phyloP scores from a whole-genome alignment of 2,888 invertebrate species.

The Phengaris arion region DNA sequence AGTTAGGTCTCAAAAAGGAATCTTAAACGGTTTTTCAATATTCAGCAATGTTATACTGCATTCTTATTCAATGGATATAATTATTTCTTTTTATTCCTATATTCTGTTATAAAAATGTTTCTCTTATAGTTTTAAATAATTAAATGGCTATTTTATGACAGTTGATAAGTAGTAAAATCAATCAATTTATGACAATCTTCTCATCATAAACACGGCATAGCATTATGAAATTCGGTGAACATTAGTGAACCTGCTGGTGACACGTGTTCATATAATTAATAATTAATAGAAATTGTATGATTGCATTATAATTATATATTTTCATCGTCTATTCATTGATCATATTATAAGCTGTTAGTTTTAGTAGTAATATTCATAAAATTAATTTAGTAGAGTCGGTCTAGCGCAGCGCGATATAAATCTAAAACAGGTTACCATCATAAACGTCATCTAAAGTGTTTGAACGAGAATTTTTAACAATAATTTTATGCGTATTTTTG shows the following conservation, averaged over 20 bases:
- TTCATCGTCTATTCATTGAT: conserved; percentile 5
- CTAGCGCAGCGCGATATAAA: conserved; percentile 21
- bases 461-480: conserved; percentile 14
- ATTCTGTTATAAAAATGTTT: background rate
- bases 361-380: conserved; percentile 2
- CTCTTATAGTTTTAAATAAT: background rate
- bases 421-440: conserved; percentile 11
- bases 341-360: conserved; percentile 3
- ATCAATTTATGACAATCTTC: background rate
- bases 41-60: background rate
- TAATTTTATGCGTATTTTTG: conserved; percentile 12
- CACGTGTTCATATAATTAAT: conserved; percentile 4
- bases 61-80: background rate
- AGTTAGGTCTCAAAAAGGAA: background rate
- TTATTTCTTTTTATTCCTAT: background rate
- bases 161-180: background rate
- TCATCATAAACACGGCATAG: background rate
- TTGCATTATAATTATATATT: conserved; percentile 3
- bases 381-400: conserved; percentile 8
- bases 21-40: no score
- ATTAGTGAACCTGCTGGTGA: background rate
- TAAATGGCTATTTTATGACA: background rate
- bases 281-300: background rate
- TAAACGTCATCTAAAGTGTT: conserved; percentile 19
- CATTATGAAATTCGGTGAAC: background rate